Evolutionary conservation across 2,113 vertebrate species (phyloP), one percentile per base, ranked within the genome.

Genomic region (Procavia capensis): DNA sequence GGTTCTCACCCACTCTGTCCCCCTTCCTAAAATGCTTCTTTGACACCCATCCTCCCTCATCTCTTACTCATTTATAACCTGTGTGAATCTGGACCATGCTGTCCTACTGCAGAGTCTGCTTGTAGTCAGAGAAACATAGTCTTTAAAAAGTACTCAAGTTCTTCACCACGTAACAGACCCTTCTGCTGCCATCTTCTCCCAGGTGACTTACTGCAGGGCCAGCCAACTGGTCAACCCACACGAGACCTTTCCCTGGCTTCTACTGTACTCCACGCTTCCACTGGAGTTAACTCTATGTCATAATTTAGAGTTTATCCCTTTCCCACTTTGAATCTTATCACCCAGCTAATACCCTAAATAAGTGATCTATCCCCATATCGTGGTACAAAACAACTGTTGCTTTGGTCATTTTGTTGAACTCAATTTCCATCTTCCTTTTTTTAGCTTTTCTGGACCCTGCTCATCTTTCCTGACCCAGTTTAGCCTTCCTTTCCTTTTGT

Each of bases 71-170:
- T 70, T 66, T 59, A 68, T 61, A 91, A 66, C 25, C 11, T 9
- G 78, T 50, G 36, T 47, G 61, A 79, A 81, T 90, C 57, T 90
- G 29, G 24, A 6, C 3, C 50, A 79, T 39, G 2, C 16, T 59
- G 9, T 83, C 41, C 75, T 80, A 50, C 57, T 10, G 34, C 63
- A 87, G 34, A 74, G 25, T 86, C 0, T 63, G 57, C 87, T 54
- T 90, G 11, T 84, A 9, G 8, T 31, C 74, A 94, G 9, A 85
- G 57, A 91, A 83, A 91, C 20, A 90, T 43, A 66, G 6, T 76
- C 31, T 95, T 93, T 74, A 63, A 63, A 95, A 90, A 70, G 76
- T 61, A 80, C 36, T 39, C 34, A 80, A 57, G 3, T 75, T 96
- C 36, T 93, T 94, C n/a, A 84, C 10, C 59, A 6, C 1, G 80